Evolutionary conservation across 2,113 vertebrate genomes (phyloP), one percentile per base, ranked within the genome.

Genomic region (Pimephales promelas): DNA sequence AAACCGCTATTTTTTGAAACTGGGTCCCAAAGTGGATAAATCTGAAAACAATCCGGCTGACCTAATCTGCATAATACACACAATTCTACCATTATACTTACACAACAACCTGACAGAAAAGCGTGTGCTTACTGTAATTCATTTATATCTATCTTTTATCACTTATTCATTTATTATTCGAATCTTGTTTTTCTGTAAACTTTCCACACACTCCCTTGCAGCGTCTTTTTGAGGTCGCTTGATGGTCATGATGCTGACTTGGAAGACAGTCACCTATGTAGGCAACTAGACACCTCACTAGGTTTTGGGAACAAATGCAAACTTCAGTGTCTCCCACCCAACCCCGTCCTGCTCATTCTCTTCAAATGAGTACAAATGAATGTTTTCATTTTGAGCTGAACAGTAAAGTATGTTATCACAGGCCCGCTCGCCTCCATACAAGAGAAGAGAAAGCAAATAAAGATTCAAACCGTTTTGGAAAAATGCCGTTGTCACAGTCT

Each of bases 301-400:
- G 45, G 16, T 66, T 66, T 66, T 66, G 62, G 31, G 31, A 34
- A 34, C 16, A 34, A 20, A 45, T 82, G 86, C 79, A 79, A 81
- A 54, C 78, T 62, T 20, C 16, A 66, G 88, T 49, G 79, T 79
- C 87, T 85, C 91, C 77, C 75, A 54, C 68, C 86, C 61, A 90
- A 89, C 89, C 86, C 88, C 6, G 16, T 18, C 6, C 89, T 88
- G 47, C 64, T 79, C 90, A 72, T 88, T 62, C 28, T 86, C 90
- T 89, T 90, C 86, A 91, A 91, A 92, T 93, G 81, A 94, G 90
- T 93, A 92, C 91, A 91, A 92, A 93, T 90, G 90, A 92, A 87
- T 93, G 93, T 94, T 94, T 94, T 94, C 83, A 84, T 90, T 92
- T 92, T 85, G 89, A 92, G 89, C 90, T 91, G 88, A 78, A 91